A percentile compares a stretch with the other conserved stretches of the same genome.
phyloP scores from a whole-genome alignment of 1,140 invertebrate genomes.

The Pantala flavescens region DNA sequence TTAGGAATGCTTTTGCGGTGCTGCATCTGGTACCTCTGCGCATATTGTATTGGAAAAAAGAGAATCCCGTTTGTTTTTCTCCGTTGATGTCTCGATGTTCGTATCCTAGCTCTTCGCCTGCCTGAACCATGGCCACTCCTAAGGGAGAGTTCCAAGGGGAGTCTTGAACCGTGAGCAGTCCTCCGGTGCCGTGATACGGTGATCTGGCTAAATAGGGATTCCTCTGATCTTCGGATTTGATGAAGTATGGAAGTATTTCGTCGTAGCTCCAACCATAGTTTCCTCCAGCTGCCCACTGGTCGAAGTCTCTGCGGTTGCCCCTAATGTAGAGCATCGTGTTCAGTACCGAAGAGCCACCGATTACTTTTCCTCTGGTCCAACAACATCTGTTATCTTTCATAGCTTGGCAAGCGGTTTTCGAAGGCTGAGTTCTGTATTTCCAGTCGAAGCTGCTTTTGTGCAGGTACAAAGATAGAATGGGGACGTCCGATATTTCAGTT shows the following conservation, averaged over 20 bases:
- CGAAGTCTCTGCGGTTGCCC: slow-evolving; percentile 80
- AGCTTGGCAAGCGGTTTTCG: slow-evolving; percentile 70
- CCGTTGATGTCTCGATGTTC: slow-evolving; percentile 68
- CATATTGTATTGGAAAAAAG: slow-evolving; percentile 73
- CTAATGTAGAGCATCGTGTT: slow-evolving; percentile 89
- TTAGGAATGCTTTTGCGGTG: slow-evolving; percentile 66
- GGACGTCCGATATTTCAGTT: slow-evolving; percentile 69
- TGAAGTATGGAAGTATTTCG: slow-evolving; percentile 77
- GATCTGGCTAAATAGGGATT: slow-evolving; percentile 66
- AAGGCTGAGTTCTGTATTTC: slow-evolving; percentile 82
- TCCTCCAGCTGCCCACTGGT: slow-evolving; percentile 79
- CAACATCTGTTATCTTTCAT: slow-evolving; percentile 69
- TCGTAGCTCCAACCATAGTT: slow-evolving; percentile 84
- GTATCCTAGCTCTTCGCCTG: slow-evolving; percentile 83
- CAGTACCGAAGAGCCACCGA: slow-evolving; percentile 77
- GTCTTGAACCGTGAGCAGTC: slow-evolving; percentile 70
- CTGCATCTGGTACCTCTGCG: slow-evolving; percentile 63
- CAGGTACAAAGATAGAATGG: slow-evolving; percentile 69
- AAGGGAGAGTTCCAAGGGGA: slow-evolving; percentile 68
- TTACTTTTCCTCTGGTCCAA: slow-evolving; percentile 73
- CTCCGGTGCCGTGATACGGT: slow-evolving; percentile 60
- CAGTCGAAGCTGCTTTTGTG: slow-evolving; percentile 87
- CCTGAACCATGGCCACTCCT: slow-evolving; percentile 72
- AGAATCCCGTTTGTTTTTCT: slow-evolving; percentile 68
- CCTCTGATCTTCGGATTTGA: slow-evolving; percentile 72